Conservation (phyloP, 2,797 vertebrate species). For the Megalops cyprinoides region DNA sequence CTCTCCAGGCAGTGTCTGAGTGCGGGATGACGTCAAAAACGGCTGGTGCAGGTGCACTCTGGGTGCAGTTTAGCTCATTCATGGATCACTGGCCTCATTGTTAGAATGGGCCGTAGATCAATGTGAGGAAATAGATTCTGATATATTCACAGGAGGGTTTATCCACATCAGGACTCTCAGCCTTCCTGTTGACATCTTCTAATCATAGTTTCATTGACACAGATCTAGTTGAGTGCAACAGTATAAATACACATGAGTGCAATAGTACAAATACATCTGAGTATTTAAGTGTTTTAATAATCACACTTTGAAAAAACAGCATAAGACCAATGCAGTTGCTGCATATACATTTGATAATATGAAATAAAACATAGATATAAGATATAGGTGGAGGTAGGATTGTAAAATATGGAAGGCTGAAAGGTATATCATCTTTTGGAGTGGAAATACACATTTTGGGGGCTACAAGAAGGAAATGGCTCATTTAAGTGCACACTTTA, state of each 20-base stretch:
- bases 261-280: neutral
- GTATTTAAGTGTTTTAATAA: neutral
- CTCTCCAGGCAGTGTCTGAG: slow-evolving; percentile 26
- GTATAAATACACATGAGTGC: no score
- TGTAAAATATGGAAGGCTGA: neutral
- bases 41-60: neutral
- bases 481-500: neutral
- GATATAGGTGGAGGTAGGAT: neutral
- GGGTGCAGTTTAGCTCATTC: neutral
- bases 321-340: neutral
- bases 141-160: neutral
- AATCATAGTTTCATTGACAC: neutral
- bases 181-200: neutral
- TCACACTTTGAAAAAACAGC: neutral
- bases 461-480: no score
- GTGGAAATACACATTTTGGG: no score
- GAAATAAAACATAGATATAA: neutral
- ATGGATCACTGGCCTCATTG: neutral
- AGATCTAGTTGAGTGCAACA: no score
- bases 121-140: neutral
- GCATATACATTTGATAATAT: neutral
- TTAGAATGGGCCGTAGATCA: neutral
- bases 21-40: slow-evolving; percentile 41
- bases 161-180: neutral
- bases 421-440: no score